Percentiles rank a stretch among this genome's conserved stretches.
Evolutionary conservation across 1,140 invertebrate species (phyloP).

Genomic region (Holcopasites calliopsidis): DNA sequence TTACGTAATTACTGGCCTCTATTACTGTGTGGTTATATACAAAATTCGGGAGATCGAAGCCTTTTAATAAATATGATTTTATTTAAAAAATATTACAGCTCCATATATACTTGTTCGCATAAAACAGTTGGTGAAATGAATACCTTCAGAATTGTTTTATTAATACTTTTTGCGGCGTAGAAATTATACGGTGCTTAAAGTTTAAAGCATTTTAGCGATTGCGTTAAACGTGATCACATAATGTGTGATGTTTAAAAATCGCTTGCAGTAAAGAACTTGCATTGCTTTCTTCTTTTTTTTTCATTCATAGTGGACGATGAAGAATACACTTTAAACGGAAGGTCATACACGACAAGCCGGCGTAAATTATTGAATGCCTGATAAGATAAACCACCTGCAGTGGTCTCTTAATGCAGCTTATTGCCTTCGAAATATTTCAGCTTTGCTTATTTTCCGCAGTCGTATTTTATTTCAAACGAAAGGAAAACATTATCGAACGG

Average conservation of each 20-base stretch:
- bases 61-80: conserved; percentile 26
- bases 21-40: conserved; percentile 11
- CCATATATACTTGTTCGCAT: neutral
- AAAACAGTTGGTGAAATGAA: too few species aligned
- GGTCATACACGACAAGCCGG: neutral
- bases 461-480: neutral
- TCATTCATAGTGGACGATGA: neutral
- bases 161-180: too few species aligned
- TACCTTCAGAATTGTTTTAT: too few species aligned
- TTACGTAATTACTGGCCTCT: conserved; percentile 27
- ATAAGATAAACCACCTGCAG: conserved; percentile 21
- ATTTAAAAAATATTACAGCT: neutral
- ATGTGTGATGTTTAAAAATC: neutral
- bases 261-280: neutral
- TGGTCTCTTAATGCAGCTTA: neutral
- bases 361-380: conserved; percentile 20
- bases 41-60: neutral
- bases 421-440: neutral
- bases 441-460: neutral
- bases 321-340: neutral
- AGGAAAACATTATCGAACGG: neutral
- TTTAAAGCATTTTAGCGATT: too few species aligned
- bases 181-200: too few species aligned
- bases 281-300: neutral
- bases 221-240: too few species aligned